Percentiles rank a stretch among this genome's conserved stretches.
phyloP scores from a whole-genome alignment of 2,888 invertebrate species.

The Drosophila koepferae region DNA sequence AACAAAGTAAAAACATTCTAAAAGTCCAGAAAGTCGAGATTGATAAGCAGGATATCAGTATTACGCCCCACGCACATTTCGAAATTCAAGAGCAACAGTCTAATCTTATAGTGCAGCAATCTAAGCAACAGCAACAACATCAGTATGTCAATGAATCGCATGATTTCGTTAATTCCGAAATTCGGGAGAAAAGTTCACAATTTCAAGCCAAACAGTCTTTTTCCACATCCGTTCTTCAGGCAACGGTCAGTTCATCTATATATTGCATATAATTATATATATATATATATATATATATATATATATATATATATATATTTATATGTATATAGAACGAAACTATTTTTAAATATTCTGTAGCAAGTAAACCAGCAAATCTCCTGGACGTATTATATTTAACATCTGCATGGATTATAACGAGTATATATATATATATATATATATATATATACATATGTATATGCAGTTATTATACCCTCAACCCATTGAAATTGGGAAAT shows the following conservation, averaged over 20 bases:
- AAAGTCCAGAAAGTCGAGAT: slow-evolving; percentile 29
- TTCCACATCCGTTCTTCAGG: slow-evolving; percentile 2
- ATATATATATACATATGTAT: background rate
- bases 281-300: no score
- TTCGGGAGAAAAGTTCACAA: slow-evolving; percentile 15
- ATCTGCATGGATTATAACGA: background rate
- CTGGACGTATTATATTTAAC: background rate
- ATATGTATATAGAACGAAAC: no score
- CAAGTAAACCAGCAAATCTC: slow-evolving; percentile 4
- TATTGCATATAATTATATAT: background rate
- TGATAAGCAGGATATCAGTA: slow-evolving; percentile 16
- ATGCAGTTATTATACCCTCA: no score
- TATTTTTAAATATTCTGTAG: no score
- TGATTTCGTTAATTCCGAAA: slow-evolving; percentile 18
- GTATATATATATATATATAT: background rate
- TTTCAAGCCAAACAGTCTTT: slow-evolving; percentile 16
- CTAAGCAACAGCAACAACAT: slow-evolving; percentile 8
- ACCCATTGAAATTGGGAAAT: no score
- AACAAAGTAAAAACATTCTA: slow-evolving; percentile 5
- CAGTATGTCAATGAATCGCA: slow-evolving; percentile 14
- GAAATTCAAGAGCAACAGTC: slow-evolving; percentile 20
- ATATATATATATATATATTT: no score
- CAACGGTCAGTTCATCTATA: slow-evolving; percentile 21
- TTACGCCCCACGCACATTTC: slow-evolving; percentile 4
- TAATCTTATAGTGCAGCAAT: slow-evolving; percentile 7